phyloP scores from a whole-genome alignment of 2,888 invertebrate species.

The Pecten maximus region DNA sequence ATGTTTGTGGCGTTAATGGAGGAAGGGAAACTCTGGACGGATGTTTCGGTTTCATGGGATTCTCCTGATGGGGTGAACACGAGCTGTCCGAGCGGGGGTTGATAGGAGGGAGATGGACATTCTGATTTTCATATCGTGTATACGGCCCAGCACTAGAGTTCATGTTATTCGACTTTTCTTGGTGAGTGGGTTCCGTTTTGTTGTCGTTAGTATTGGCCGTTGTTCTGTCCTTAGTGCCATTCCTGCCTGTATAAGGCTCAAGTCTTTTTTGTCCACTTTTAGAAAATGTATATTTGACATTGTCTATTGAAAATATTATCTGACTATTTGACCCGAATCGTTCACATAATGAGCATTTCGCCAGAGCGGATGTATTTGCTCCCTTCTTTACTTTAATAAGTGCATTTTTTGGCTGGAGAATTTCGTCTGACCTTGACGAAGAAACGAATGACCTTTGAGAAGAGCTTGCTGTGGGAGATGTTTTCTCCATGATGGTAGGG shows the following conservation, averaged over 20 bases:
- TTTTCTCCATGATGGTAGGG: background rate
- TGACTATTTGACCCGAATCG: slow-evolving; percentile 12
- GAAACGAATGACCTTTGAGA: background rate
- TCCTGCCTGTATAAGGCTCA: background rate
- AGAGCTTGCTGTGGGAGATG: background rate
- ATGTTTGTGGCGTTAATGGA: background rate
- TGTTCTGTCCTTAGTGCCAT: background rate
- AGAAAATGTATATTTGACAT: slow-evolving; percentile 8
- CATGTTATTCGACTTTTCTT: background rate
- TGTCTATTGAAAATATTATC: slow-evolving; percentile 13
- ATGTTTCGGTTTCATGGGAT: background rate
- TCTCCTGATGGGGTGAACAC: background rate
- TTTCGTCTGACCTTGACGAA: background rate
- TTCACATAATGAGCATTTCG: background rate
- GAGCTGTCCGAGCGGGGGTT: background rate
- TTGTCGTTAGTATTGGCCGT: background rate
- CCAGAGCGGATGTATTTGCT: background rate
- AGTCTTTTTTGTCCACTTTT: slow-evolving; percentile 15
- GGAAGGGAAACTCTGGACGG: background rate
- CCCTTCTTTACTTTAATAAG: background rate
- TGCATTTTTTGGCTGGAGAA: background rate
- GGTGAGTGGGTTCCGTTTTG: background rate
- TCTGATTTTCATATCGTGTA: background rate
- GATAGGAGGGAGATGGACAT: background rate
- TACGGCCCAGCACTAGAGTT: background rate